phyloP scores from a whole-genome alignment of 2,888 invertebrate genomes.

The Cylindroiulus punctatus region DNA sequence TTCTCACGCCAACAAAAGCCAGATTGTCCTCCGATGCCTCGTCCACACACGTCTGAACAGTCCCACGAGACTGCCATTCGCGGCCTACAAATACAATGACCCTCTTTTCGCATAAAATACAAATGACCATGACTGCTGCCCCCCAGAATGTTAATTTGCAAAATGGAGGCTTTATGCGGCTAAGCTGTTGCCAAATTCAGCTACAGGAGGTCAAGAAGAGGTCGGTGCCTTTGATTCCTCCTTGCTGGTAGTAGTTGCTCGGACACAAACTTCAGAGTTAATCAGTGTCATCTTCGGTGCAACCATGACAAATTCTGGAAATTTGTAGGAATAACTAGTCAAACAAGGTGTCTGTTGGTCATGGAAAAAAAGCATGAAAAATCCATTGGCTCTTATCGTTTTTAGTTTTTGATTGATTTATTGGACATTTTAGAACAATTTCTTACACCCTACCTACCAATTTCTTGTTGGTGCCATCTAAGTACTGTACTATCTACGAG shows the following conservation, averaged over 20 bases:
- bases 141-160: conserved; percentile 22
- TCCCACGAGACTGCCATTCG: conserved; percentile 14
- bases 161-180: background rate
- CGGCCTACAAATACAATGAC: conserved; percentile 43
- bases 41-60: conserved; percentile 10
- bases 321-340: no score
- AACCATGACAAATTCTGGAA: no score
- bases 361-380: no score
- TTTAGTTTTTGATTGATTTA: no score
- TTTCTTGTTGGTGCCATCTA: no score
- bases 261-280: background rate
- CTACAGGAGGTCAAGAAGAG: background rate
- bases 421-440: no score
- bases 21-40: conserved; percentile 25
- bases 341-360: no score
- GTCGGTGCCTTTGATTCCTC: conserved; percentile 25
- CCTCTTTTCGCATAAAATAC: conserved; percentile 36
- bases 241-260: background rate
- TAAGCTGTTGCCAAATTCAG: background rate
- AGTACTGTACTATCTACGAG: no score
- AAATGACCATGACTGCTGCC: conserved; percentile 43
- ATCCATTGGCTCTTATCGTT: no score
- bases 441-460: no score
- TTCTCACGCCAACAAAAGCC: conserved; percentile 44
- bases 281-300: background rate